Evolutionary conservation across 2,113 vertebrate genomes (phyloP), one percentile per base, ranked within the genome.

Genomic region (Mastomys natalensis): DNA sequence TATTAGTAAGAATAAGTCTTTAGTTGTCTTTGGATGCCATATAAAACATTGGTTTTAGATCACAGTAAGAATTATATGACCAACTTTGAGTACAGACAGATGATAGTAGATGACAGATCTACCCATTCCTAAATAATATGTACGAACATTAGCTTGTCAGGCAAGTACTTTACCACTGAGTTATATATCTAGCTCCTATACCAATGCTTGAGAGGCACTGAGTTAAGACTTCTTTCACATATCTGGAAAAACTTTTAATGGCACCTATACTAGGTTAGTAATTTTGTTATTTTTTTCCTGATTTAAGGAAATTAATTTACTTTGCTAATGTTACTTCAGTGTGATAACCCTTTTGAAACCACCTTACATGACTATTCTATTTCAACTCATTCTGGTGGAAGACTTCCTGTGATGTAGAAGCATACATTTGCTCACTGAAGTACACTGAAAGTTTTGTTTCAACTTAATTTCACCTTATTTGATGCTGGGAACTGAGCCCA

Each of bases 1-100:
- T 74, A 82, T 3, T 94, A 60, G 13, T 90, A 92, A 87, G 51
- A 95, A n/a, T 87, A 73, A 93, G 77, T 45, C 21, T 77, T 72
- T 74, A 89, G 9, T 87, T 91, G 43, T 74, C 31, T 96, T 97
- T 78, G 53, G 66, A 3, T 92, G 17, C 84, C 85, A 97, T 53
- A 72, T 37, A 92, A 92, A 86, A 86, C 40, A 81, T 2, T 70
- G 62, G 7, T 29, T 90, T 92, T 60, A 82, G 91, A 86, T 24
- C 22, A 84, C 4, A 77, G 17, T 64, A 84, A 90, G 40, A 97
- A 80, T 92, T 72, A 62, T n/a, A 72, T 88, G 64, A 66, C 24
- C 82, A 64, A 85, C 5, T 60, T 45, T 60, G 43, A 34, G 8
- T 64, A 89, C 51, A 89, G 24, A 89, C 24, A 89, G 53, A 60